These are phyloP conservation scores for Escarpia spicata DNA, from an alignment of 2,888 invertebrate species.

Conservation along the genomic window DNA sequence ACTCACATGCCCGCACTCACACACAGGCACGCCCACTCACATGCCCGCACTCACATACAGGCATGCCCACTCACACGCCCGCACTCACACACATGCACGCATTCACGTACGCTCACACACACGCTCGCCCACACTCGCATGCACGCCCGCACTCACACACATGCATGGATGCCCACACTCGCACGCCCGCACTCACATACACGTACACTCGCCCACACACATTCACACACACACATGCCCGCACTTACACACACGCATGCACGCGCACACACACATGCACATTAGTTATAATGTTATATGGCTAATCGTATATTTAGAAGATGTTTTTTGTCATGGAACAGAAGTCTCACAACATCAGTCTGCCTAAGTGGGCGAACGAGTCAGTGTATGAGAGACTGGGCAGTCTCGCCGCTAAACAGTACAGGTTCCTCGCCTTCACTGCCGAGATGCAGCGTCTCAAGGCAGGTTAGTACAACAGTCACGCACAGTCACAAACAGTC, in stretches of 20 bases:
- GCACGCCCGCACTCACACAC: too few relatives aligned
- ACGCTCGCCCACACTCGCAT: too few relatives aligned
- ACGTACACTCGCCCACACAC: too few relatives aligned
- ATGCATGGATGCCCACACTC: too few relatives aligned
- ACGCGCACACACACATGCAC: not conserved
- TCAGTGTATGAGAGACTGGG: not conserved
- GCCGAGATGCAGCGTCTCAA: not conserved
- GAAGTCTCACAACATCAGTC: conserved; percentile 4
- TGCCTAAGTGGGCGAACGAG: not conserved
- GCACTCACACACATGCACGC: too few relatives aligned
- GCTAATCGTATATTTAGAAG: not conserved
- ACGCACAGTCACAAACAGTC: too few relatives aligned
- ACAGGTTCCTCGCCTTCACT: not conserved
- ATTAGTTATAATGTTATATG: not conserved
- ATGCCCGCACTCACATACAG: too few relatives aligned
- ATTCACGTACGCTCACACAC: too few relatives aligned
- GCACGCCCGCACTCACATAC: too few relatives aligned
- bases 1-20: not conserved
- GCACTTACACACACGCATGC: not conserved
- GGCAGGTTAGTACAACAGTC: not conserved
- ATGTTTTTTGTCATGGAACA: not conserved
- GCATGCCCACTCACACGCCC: too few relatives aligned
- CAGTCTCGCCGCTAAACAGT: not conserved
- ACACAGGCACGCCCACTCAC: not conserved
- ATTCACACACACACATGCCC: too few relatives aligned